Evolutionary conservation across 2,888 invertebrate species (phyloP).

Genomic region (Acronicta alni): DNA sequence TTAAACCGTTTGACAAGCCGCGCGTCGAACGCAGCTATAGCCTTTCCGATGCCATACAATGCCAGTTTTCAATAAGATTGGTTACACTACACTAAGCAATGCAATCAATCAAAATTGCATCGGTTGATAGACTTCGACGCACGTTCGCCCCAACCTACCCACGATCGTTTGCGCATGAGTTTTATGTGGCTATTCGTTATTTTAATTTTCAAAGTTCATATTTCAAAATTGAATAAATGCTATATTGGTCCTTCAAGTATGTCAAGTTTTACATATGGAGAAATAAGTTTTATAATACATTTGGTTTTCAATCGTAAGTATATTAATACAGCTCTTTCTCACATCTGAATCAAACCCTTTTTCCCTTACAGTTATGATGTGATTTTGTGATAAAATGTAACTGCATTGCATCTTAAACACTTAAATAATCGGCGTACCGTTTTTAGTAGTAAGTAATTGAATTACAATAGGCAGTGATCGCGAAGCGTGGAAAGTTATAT

Average conservation of each 20-base stretch:
- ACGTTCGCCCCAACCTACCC: constrained; percentile 70
- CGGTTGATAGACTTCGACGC: constrained; percentile 82
- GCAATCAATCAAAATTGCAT: constrained; percentile 89
- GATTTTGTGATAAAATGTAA: no score
- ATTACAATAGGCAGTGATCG: constrained; percentile 26
- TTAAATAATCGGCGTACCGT: no score
- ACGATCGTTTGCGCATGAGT: constrained; percentile 63
- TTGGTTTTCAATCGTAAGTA: constrained; percentile 5
- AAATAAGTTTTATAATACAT: no score
- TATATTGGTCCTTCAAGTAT: constrained; percentile 4
- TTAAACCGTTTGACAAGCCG: constrained; percentile 87
- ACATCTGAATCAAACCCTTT: no score
- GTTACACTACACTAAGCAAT: constrained; percentile 89
- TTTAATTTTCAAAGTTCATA: constrained; percentile 40
- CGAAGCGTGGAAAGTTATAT: constrained; percentile 32
- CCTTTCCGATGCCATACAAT: constrained; percentile 84
- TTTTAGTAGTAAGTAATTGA: no score
- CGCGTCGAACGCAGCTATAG: constrained; percentile 84
- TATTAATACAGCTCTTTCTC: background rate
- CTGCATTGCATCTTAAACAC: no score
- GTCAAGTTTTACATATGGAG: constrained; percentile 4
- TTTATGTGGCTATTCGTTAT: constrained; percentile 54
- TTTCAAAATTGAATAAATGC: constrained; percentile 37
- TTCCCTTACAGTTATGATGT: no score
- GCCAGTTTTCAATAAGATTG: constrained; percentile 88